These are phyloP conservation scores for Aurelia coerulea DNA, from an alignment of 30 jellyfish, hydroid and myxozoan species.

Conservation along the genomic window DNA sequence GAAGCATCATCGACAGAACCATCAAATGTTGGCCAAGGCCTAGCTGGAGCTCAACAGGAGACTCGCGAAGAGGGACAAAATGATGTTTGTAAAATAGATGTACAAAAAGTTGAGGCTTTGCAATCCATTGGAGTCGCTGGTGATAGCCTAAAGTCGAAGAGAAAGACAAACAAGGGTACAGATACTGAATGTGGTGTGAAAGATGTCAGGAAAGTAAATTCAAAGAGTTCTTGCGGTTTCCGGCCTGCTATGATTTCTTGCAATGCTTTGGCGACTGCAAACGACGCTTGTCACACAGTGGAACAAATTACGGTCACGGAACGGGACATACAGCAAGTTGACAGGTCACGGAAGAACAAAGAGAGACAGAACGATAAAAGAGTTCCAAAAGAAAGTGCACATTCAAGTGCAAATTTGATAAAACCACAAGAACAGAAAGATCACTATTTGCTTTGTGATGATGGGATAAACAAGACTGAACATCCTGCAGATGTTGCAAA, in stretches of 20 bases:
- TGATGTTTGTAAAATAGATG: no score
- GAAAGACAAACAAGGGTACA: no score
- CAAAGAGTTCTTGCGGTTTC: neutral
- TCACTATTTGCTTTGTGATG: neutral
- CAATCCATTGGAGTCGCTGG: no score
- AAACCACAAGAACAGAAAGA: neutral
- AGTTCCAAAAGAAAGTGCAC: neutral
- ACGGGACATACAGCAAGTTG: no score
- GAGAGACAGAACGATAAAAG: neutral
- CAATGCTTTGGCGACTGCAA: neutral
- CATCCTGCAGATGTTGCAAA: neutral
- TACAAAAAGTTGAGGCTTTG: no score
- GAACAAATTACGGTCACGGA: no score
- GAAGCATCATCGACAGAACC: no score
- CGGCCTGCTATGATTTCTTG: neutral
- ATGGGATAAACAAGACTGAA: neutral
- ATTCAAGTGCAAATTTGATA: neutral
- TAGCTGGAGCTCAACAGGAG: no score
- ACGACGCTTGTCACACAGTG: neutral
- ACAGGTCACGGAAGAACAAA: neutral
- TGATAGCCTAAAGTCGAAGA: no score
- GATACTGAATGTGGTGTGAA: neutral
- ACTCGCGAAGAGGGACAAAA: no score
- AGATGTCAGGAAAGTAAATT: neutral
- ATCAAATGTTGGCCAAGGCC: no score